These are phyloP conservation scores for Syngnathus typhle DNA, from an alignment of 2,113 vertebrate species.

Conservation along the genomic window DNA sequence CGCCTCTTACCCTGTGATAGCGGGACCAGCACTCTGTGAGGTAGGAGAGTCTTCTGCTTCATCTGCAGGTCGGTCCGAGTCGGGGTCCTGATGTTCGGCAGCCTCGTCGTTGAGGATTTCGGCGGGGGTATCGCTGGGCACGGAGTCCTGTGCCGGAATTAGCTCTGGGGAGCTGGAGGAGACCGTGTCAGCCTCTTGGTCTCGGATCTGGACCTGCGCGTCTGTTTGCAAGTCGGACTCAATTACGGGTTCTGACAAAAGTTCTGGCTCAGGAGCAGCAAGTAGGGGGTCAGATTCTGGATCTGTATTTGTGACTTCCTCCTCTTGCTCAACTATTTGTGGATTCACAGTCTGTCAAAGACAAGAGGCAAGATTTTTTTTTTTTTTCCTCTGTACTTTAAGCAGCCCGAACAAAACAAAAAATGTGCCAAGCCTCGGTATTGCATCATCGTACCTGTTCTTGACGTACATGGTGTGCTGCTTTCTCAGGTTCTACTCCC, in stretches of 20 bases:
- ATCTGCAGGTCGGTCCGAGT: slow-evolving; percentile 30
- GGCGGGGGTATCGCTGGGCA: slow-evolving; percentile 30
- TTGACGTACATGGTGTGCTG: slow-evolving; percentile 60
- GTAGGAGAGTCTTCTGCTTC: slow-evolving; percentile 79
- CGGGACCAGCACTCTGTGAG: slow-evolving; percentile 77
- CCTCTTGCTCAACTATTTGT: slow-evolving; percentile 49
- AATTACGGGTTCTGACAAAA: slow-evolving; percentile 30
- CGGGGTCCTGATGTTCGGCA: slow-evolving; percentile 18
- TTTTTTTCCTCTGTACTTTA: not conserved
- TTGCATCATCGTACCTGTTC: slow-evolving; percentile 50
- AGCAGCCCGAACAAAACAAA: not conserved
- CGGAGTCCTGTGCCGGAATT: slow-evolving; percentile 31
- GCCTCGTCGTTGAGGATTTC: slow-evolving; percentile 23
- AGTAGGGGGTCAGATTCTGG: slow-evolving; percentile 35
- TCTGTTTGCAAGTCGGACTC: slow-evolving; percentile 26
- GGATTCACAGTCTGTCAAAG: slow-evolving; percentile 62
- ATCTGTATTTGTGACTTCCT: slow-evolving; percentile 38
- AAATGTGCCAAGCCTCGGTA: too few relatives aligned
- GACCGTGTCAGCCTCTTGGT: slow-evolving; percentile 44
- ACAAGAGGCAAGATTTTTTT: not conserved
- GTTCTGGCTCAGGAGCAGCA: slow-evolving; percentile 46
- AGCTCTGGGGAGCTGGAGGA: slow-evolving; percentile 46
- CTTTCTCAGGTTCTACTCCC: slow-evolving; percentile 59
- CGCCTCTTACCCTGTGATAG: slow-evolving; percentile 73
- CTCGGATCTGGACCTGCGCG: not conserved